phyloP scores from a whole-genome alignment of 2,888 invertebrate species.

The Xanthia icteritia region DNA sequence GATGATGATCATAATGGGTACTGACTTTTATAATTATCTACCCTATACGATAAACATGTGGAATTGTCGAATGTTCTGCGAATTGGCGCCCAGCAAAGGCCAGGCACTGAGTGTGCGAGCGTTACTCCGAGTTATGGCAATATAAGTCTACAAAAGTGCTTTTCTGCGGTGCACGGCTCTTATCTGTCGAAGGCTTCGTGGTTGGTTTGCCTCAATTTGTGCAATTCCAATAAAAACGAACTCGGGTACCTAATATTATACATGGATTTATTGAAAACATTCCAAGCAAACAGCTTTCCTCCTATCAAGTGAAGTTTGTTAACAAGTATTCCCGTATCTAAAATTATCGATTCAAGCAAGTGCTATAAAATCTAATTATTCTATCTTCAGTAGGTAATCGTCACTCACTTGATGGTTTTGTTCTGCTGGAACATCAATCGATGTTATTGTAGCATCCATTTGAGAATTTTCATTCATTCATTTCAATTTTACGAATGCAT shows the following conservation, averaged over 20 bases:
- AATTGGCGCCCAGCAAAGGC: conserved; percentile 21
- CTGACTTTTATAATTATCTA: no score
- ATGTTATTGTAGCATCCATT: no score
- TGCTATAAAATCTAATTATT: no score
- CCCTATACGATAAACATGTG: background rate
- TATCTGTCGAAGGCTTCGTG: background rate
- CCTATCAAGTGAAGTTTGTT: background rate
- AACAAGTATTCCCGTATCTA: background rate
- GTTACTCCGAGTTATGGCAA: conserved; percentile 12
- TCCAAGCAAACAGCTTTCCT: background rate
- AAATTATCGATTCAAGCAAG: background rate
- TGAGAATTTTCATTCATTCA: no score
- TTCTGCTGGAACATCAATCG: background rate
- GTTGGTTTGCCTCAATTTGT: conserved; percentile 10
- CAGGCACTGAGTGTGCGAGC: background rate
- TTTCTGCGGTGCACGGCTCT: background rate
- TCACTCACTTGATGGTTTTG: background rate
- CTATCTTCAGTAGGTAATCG: background rate
- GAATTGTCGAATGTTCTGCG: conserved; percentile 31
- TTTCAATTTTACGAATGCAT: no score
- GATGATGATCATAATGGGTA: no score
- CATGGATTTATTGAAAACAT: background rate
- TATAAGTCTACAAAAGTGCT: conserved; percentile 2
- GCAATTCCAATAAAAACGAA: conserved; percentile 11
- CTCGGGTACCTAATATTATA: background rate